Evolutionary conservation across 2,888 invertebrate species (phyloP), one percentile per base, ranked within the genome.

Genomic region (Rotaria sp.): DNA sequence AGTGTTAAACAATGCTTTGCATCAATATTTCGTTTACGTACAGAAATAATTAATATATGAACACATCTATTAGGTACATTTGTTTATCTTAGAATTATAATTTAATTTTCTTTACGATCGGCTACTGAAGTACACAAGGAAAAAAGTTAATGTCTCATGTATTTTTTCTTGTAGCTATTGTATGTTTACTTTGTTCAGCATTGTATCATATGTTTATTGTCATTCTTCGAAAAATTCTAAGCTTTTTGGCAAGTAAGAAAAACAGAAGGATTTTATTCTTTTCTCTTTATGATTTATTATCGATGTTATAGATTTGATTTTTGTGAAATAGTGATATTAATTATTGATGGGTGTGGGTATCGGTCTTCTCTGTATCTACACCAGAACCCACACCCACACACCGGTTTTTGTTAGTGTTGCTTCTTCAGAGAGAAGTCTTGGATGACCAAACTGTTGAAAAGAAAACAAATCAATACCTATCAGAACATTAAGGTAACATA

Each of bases 41-140:
- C 98, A 1, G 99, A 99, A 92, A 99, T 99, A 24, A 98, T 97
- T 84, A 99, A 99, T 90, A 99, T 99, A 89, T 99, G 99, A 99
- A 97, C 96, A 52, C 96, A 97, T 92, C 92, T 97, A 87, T 93
- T 97, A 86, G 92, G 92, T 87, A 92, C 91, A 89, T 91, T 92
- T 92, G 91, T 92, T 26, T 92, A 93, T 88, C 88, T 93, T 84
- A 92, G 92, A 85, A 94, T 94, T 87, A 94, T 94, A 50, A 93
- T 94, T 85, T 97, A 96, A 92, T 97, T 97, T 92, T 92, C 96
- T 88, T 94, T 95, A 87, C 94, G 96, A 88, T 96, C 97, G n/a
- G 93, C 94, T 10, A 93, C 94, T 88, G 96, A 96, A 92, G 94
- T 98, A 41, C 91, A 92, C 88, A 92, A 90, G 91, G 92, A 91